Evolutionary conservation across 2,113 vertebrate genomes (phyloP), one percentile per base, ranked within the genome.

Genomic region (Typhlomys cinereus): DNA sequence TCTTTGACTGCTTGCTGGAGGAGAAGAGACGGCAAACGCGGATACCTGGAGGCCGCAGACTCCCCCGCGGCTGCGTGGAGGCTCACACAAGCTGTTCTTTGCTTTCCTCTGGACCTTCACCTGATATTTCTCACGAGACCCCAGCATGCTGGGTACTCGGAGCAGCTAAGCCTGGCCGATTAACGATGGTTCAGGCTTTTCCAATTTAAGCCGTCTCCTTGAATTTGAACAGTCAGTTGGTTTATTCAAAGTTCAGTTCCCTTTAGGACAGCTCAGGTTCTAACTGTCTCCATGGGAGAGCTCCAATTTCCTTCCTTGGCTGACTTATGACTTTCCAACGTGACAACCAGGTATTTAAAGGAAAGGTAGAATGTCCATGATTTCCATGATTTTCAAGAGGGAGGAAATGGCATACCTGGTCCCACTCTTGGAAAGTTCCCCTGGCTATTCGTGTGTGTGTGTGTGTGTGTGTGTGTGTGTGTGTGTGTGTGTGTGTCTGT

Each of bases 21-120:
- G 31, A 75, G 41, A 84, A 34, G 13, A 21, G 27, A 75, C 73
- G 39, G 46, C 27, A 44, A 87, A 95, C n/a, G 21, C 46, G 84
- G 85, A 93, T 76, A 71, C 21, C 54, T 29, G 1, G 15, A 76
- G 48, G 41, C 21, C 44, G 67, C 0, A 20, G 12, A 25, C 76
- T 61, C 62, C 36, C 41, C 93, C 50, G 44, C 13, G 18, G 59
- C 54, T 74, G 52, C 34, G 61, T 69, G 85, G 66, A 89, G 61
- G 21, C 12, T 81, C 48, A 44, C 46, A 52, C 71, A 90, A 74
- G 74, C 2, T 27, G 39, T 61, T 69, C 39, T 57, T 91, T 83
- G 41, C 91, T 93, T 94, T 89, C n/a, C 74, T 88, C 69, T 75
- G 27, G 71, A 88, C 76, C 44, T 78, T 90, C 84, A 69, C 59